Conservation (phyloP, 2,888 invertebrate genomes). For the Odontothrips loti region DNA sequence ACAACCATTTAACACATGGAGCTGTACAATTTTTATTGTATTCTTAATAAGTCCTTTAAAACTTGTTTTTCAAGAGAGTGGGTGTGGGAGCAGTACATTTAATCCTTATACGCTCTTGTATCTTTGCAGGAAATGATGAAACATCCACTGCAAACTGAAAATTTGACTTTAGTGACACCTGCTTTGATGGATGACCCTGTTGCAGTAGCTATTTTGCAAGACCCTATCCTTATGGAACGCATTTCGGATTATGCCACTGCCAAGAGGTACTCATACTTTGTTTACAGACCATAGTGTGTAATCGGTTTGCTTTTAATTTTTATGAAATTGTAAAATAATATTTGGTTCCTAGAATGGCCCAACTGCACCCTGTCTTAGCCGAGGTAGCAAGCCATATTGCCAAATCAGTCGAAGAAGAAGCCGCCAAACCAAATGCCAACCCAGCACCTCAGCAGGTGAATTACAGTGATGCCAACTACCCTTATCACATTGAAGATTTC, state of each 20-base stretch:
- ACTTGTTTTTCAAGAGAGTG: too few species aligned
- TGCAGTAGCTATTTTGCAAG: constrained; percentile 69
- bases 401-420: constrained; percentile 51
- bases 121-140: constrained; percentile 43
- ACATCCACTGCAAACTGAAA: constrained; percentile 56
- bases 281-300: too few species aligned
- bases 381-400: constrained; percentile 65
- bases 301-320: too few species aligned
- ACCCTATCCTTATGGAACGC: constrained; percentile 69
- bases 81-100: background rate
- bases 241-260: constrained; percentile 65
- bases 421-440: constrained; percentile 41
- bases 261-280: constrained; percentile 48
- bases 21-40: too few species aligned
- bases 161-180: constrained; percentile 66
- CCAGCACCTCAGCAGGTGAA: constrained; percentile 31
- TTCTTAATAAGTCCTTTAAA: too few species aligned
- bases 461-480: constrained; percentile 47
- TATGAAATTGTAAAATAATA: too few species aligned
- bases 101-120: background rate
- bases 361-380: constrained; percentile 64
- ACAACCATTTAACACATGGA: too few species aligned
- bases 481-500: constrained; percentile 53
- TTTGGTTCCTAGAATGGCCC: constrained; percentile 52
- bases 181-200: constrained; percentile 66